phyloP scores from a whole-genome alignment of 1,140 invertebrate genomes.

The Lucilia sericata region DNA sequence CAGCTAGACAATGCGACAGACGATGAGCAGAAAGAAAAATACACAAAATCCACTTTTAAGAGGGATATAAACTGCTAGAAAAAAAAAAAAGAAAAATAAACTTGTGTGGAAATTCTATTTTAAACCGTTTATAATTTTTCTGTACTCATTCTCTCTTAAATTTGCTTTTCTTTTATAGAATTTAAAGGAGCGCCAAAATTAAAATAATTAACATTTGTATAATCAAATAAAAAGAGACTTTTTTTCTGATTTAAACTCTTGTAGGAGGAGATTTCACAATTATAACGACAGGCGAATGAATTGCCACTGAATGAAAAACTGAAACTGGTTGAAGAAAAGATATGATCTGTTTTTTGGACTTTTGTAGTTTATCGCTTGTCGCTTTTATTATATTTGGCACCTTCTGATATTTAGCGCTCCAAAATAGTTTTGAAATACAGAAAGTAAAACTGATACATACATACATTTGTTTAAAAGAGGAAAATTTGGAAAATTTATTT shows the following conservation, averaged over 20 bases:
- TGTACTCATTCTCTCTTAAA: not conserved
- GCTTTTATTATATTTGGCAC: not conserved
- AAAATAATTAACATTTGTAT: not conserved
- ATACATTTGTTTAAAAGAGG: not conserved
- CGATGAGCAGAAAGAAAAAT: not conserved
- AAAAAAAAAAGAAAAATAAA: too few species aligned
- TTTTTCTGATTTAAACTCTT: not conserved
- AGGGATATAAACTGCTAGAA: too few species aligned
- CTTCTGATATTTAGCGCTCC: not conserved
- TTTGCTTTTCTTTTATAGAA: not conserved
- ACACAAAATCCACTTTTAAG: not conserved
- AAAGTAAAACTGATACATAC: not conserved
- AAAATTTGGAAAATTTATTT: slow-evolving; percentile 27
- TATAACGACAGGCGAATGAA: not conserved
- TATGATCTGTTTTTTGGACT: too few species aligned
- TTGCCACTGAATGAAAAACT: not conserved
- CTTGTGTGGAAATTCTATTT: not conserved
- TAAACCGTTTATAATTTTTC: not conserved
- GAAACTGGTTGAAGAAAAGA: too few species aligned
- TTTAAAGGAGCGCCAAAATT: not conserved
- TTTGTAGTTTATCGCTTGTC: not conserved
- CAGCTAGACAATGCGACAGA: not conserved
- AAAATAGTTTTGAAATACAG: slow-evolving; percentile 18
- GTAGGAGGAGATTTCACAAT: not conserved
- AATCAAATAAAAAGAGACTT: not conserved